These are phyloP conservation scores for Gymnogyps californianus DNA, from an alignment of 2,113 vertebrate genomes.

Conservation along the genomic window DNA sequence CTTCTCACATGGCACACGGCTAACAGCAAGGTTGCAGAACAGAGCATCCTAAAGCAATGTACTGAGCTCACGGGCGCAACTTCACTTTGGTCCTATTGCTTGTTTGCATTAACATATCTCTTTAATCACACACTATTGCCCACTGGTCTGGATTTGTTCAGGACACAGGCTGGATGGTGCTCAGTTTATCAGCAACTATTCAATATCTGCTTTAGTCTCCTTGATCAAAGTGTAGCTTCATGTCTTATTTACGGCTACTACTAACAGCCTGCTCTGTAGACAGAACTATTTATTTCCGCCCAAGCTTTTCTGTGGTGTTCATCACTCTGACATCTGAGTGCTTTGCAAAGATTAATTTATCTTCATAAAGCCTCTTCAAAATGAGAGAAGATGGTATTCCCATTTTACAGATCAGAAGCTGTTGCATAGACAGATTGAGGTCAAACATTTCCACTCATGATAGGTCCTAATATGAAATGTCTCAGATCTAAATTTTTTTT, in stretches of 20 bases:
- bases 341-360: constrained; percentile 52
- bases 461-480: constrained; percentile 13
- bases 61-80: neutral
- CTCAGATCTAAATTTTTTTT: constrained; percentile 26
- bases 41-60: neutral
- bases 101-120: neutral
- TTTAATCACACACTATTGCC: neutral
- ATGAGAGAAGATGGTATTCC: constrained; percentile 44
- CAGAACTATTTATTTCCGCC: constrained; percentile 36
- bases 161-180: neutral
- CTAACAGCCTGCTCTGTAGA: constrained; percentile 46
- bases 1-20: neutral
- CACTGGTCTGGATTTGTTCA: neutral
- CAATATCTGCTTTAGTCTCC: constrained; percentile 23
- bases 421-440: constrained; percentile 59
- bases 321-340: constrained; percentile 59
- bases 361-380: constrained; percentile 56
- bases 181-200: constrained; percentile 5
- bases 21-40: neutral
- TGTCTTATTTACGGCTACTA: constrained; percentile 59
- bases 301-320: constrained; percentile 48
- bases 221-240: constrained; percentile 49
- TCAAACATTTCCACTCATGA: constrained; percentile 35
- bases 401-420: constrained; percentile 50
- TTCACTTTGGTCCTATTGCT: neutral